These are phyloP conservation scores for Galerucella nymphaeae DNA, from an alignment of 2,888 invertebrate genomes.

Conservation along the genomic window DNA sequence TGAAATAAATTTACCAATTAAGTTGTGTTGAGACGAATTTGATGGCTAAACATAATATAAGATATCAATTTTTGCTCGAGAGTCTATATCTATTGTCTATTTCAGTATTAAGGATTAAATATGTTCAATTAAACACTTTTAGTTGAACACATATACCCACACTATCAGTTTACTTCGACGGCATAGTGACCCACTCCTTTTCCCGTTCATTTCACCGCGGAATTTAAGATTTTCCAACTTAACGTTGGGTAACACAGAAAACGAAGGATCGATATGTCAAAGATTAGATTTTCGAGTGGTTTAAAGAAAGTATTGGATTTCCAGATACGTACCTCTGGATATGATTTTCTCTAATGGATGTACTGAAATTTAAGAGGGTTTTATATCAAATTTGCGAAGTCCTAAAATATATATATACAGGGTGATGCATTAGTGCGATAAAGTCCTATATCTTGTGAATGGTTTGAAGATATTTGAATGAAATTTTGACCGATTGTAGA, in stretches of 20 bases:
- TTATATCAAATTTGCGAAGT: background rate
- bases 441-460: too few relatives aligned
- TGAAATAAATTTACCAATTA: too few relatives aligned
- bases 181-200: conserved; percentile 33
- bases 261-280: conserved; percentile 36
- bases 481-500: too few relatives aligned
- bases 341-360: conserved; percentile 14
- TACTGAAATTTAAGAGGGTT: background rate
- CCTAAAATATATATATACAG: background rate
- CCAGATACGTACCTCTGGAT: conserved; percentile 20
- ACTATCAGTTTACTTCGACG: background rate
- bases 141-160: background rate
- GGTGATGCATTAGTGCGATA: too few relatives aligned
- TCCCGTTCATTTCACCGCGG: conserved; percentile 17
- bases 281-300: conserved; percentile 38
- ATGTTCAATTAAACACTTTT: background rate
- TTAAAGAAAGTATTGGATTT: conserved; percentile 31
- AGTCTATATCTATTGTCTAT: too few relatives aligned
- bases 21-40: too few relatives aligned
- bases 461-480: too few relatives aligned
- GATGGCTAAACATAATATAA: too few relatives aligned
- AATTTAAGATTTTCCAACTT: conserved; percentile 36
- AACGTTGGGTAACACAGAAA: conserved; percentile 28
- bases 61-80: too few relatives aligned
- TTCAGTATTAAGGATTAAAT: background rate